Percentiles rank a stretch among this genome's conserved stretches.
Conservation (phyloP, 2,797 vertebrate genomes). For the Ataeniobius toweri region DNA sequence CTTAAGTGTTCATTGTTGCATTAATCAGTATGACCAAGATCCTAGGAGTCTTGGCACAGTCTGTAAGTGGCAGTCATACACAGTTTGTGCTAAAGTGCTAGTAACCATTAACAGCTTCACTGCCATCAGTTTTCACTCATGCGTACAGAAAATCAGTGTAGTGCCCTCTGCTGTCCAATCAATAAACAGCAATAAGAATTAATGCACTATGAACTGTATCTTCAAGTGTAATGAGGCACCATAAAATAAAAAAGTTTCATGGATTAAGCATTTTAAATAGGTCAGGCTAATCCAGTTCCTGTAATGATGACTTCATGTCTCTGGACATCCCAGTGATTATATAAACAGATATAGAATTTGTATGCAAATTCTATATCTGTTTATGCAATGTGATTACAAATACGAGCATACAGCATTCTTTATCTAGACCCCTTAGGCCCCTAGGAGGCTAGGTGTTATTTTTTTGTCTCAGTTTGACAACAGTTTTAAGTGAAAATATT, state of each 20-base stretch:
- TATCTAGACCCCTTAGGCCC: not conserved
- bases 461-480: not conserved
- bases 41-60: not conserved
- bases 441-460: not conserved
- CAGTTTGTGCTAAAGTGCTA: not conserved
- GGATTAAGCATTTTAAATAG: not conserved
- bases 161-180: constrained; percentile 54
- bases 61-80: not conserved
- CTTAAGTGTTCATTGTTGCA: not conserved
- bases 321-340: not conserved
- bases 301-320: not conserved
- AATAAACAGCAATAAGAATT: constrained; percentile 5
- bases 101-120: not conserved
- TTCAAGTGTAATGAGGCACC: not conserved
- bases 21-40: not conserved
- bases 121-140: constrained; percentile 2
- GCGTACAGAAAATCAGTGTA: constrained; percentile 12
- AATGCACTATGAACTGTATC: not conserved
- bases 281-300: not conserved
- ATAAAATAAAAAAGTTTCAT: not conserved
- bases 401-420: not conserved
- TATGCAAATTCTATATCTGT: not conserved
- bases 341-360: not conserved
- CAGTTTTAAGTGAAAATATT: constrained; percentile 12
- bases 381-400: not conserved